A percentile compares a stretch with the other conserved stretches of the same genome.
Evolutionary conservation across 2,113 vertebrate genomes (phyloP).

Genomic region (Paedocypris sp.): DNA sequence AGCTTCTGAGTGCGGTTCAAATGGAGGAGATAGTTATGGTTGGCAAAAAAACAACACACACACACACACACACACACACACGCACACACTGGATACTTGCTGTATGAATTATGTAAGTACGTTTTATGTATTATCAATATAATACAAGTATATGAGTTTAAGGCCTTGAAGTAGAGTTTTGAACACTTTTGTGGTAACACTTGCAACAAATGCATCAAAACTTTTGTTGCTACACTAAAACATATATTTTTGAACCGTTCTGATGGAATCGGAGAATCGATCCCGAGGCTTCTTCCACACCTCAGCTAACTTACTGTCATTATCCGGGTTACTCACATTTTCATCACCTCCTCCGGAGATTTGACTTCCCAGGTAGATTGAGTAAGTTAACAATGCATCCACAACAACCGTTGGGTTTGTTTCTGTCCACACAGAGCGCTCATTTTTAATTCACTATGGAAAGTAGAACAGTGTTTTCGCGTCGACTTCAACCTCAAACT

Average conservation of each 20-base stretch:
- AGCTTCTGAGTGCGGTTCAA: constrained; percentile 17
- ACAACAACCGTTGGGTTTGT: background rate
- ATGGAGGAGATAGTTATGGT: constrained; percentile 13
- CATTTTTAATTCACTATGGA: background rate
- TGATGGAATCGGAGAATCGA: background rate
- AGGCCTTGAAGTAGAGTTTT: too few species aligned
- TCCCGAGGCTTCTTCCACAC: background rate
- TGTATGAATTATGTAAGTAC: too few species aligned
- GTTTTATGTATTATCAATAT: too few species aligned
- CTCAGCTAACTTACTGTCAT: background rate
- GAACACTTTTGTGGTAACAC: too few species aligned
- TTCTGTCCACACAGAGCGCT: background rate
- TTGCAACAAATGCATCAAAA: too few species aligned
- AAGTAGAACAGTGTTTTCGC: background rate
- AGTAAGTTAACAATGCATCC: background rate
- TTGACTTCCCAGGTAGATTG: background rate
- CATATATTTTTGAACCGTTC: background rate
- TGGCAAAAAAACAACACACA: background rate
- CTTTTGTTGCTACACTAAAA: too few species aligned
- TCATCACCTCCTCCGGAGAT: background rate
- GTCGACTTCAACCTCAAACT: background rate
- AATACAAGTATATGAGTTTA: too few species aligned
- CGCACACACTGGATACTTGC: too few species aligned
- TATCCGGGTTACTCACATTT: background rate
- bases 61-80: too few species aligned